These are phyloP conservation scores for Choristoneura fumiferana DNA, from an alignment of 1,140 invertebrate species.

Conservation along the genomic window DNA sequence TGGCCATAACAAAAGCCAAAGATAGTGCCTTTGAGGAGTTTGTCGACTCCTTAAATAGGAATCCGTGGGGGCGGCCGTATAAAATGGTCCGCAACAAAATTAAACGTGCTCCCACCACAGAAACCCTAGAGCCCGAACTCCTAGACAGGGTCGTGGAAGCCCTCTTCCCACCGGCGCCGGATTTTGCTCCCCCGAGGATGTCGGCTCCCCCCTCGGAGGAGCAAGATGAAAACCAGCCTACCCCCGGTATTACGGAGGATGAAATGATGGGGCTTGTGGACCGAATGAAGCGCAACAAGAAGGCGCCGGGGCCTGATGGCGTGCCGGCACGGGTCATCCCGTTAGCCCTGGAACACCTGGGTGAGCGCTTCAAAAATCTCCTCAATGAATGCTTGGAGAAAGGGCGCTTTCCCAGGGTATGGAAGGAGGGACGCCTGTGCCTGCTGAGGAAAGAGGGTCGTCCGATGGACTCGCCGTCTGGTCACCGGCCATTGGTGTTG, in stretches of 20 bases:
- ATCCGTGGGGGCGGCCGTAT: slow-evolving; percentile 46
- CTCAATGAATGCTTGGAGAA: neutral
- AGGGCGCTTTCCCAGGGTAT: neutral
- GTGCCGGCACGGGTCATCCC: neutral
- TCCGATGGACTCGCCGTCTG: no score
- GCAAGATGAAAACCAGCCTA: neutral
- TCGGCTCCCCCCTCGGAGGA: neutral
- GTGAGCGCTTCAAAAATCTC: neutral
- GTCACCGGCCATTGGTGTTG: no score
- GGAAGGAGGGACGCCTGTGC: no score
- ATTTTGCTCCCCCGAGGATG: neutral
- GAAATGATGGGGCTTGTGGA: neutral
- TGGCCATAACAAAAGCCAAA: slow-evolving; percentile 24
- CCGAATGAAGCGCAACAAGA: no score
- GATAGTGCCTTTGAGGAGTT: slow-evolving; percentile 26
- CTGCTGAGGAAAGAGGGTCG: no score
- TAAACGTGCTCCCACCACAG: slow-evolving; percentile 25
- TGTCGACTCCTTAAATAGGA: slow-evolving; percentile 29
- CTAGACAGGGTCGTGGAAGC: neutral
- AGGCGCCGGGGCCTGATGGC: neutral
- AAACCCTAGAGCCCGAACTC: slow-evolving; percentile 18
- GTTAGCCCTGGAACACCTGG: neutral
- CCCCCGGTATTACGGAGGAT: neutral
- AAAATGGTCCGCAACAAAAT: slow-evolving; percentile 30
- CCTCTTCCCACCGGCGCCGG: neutral